A percentile compares a stretch with the other conserved stretches of the same genome.
Conservation (phyloP, 2,888 invertebrate genomes). For the Cosmia trapezina region DNA sequence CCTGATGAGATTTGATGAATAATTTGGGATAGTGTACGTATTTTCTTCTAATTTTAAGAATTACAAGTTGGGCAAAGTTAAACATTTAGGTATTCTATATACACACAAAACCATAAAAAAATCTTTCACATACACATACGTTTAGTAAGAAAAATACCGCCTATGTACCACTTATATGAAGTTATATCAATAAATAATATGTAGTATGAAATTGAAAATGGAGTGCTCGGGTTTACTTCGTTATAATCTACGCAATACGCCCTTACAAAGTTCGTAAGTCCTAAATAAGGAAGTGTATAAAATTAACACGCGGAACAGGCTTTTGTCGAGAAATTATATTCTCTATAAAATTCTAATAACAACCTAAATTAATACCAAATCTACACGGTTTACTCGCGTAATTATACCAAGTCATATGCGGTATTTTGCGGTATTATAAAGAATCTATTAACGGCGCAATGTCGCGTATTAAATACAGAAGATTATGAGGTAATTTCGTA, state of each 20-base stretch:
- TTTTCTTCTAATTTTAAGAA: too few relatives aligned
- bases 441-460: constrained; percentile 65
- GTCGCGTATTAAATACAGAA: constrained; percentile 45
- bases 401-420: constrained; percentile 48
- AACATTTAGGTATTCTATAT: neutral
- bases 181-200: neutral
- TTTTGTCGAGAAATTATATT: constrained; percentile 31
- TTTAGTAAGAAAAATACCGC: neutral
- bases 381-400: constrained; percentile 25
- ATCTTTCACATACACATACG: neutral
- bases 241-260: neutral
- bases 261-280: neutral
- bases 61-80: neutral
- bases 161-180: neutral
- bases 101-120: neutral
- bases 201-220: neutral
- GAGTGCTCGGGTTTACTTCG: neutral
- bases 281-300: constrained; percentile 30
- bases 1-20: neutral
- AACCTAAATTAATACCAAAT: constrained; percentile 44
- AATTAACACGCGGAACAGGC: constrained; percentile 33
- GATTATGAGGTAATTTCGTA: constrained; percentile 44
- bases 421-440: constrained; percentile 61
- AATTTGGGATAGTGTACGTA: neutral
- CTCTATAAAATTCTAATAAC: constrained; percentile 36